phyloP scores from a whole-genome alignment of 2,113 vertebrate genomes.

The Platysteira castanea region DNA sequence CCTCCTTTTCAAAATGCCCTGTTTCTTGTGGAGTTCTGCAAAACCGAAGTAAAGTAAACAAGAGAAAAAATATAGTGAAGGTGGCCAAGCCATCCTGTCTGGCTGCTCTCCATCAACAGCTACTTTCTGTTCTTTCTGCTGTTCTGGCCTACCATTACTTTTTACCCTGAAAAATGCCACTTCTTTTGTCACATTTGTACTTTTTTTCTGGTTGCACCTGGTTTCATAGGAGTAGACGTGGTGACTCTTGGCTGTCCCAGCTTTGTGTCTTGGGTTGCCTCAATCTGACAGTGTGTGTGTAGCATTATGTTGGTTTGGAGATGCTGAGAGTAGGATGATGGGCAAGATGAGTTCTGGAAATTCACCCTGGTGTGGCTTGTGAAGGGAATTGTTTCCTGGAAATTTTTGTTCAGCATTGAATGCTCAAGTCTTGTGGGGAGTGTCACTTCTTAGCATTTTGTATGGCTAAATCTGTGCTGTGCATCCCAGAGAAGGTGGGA shows the following conservation, averaged over 20 bases:
- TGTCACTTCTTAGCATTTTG: background rate
- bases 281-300: rapidly evolving
- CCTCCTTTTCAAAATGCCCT: background rate
- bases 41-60: background rate
- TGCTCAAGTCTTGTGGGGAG: background rate
- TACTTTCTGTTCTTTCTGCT: background rate
- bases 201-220: background rate
- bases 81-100: conserved; percentile 16
- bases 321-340: background rate
- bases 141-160: background rate
- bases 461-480: background rate
- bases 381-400: background rate
- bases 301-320: background rate
- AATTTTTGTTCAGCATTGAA: background rate
- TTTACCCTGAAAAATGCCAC: background rate
- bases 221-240: background rate
- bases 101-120: background rate
- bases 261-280: background rate
- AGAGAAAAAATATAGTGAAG: background rate
- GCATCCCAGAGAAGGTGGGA: background rate
- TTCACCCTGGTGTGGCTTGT: background rate
- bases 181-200: background rate
- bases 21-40: background rate
- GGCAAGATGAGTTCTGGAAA: background rate
- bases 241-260: background rate